Conservation (phyloP, 2,113 vertebrate genomes). For the Channa argus region DNA sequence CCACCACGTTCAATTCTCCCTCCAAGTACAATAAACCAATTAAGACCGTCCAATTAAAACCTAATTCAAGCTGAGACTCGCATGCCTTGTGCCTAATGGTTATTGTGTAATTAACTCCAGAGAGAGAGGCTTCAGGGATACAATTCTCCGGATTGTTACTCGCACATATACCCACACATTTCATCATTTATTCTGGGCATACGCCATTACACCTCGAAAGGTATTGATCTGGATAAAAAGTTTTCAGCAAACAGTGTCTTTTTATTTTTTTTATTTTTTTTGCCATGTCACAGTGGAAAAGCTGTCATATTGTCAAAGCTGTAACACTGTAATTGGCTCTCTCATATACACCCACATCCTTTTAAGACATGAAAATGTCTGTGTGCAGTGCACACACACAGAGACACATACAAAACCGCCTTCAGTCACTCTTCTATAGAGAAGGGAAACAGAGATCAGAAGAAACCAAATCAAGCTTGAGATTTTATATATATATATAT, state of each 20-base stretch:
- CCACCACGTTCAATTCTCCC: slow-evolving; percentile 65
- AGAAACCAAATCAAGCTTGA: slow-evolving; percentile 37
- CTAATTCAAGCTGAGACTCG: slow-evolving; percentile 80
- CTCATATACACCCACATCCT: slow-evolving; percentile 57
- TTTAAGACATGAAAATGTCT: slow-evolving; percentile 46
- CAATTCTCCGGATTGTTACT: slow-evolving; percentile 43
- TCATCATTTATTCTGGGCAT: slow-evolving; percentile 40
- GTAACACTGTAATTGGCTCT: slow-evolving; percentile 59
- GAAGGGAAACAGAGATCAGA: slow-evolving; percentile 30
- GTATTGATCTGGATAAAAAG: slow-evolving; percentile 61
- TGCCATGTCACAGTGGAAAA: slow-evolving; percentile 53
- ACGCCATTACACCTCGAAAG: slow-evolving; percentile 38
- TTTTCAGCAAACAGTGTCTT: slow-evolving; percentile 44
- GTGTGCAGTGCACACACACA: neutral
- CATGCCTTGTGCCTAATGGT: slow-evolving; percentile 76
- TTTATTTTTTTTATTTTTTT: slow-evolving; percentile 18
- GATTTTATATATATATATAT: too few species aligned
- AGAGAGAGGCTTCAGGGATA: slow-evolving; percentile 71
- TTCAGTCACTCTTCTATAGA: slow-evolving; percentile 11
- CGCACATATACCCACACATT: slow-evolving; percentile 35
- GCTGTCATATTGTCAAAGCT: slow-evolving; percentile 57
- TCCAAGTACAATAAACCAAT: slow-evolving; percentile 81
- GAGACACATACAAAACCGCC: slow-evolving; percentile 3
- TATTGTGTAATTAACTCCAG: slow-evolving; percentile 81
- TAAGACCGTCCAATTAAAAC: slow-evolving; percentile 84